Evolutionary conservation across 2,113 vertebrate genomes (phyloP).

Genomic region (Sylvietta virens): DNA sequence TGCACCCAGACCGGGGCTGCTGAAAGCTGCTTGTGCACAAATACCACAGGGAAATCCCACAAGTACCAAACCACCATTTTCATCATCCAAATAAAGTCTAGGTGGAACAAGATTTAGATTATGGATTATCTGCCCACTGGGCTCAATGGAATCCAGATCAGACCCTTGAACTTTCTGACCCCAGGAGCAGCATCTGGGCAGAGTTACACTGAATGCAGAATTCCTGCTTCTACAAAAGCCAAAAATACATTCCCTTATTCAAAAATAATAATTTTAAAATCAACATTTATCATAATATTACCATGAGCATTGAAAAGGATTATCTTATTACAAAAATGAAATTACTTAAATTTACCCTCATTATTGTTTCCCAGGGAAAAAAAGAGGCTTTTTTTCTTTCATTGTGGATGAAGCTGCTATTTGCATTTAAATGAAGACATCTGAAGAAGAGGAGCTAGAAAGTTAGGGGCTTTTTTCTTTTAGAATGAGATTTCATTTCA

Average conservation of each 20-base stretch:
- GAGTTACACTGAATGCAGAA: background rate
- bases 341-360: slow-evolving; percentile 26
- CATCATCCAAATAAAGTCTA: background rate
- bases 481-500: slow-evolving; percentile 24
- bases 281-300: slow-evolving; percentile 16
- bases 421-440: slow-evolving; percentile 68
- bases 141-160: background rate
- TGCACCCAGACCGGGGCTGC: background rate
- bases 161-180: background rate
- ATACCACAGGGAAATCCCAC: background rate
- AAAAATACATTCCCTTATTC: background rate
- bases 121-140: background rate
- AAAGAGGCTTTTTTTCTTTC: slow-evolving; percentile 5
- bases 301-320: background rate
- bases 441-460: slow-evolving; percentile 35
- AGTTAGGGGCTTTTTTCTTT: background rate
- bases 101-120: background rate
- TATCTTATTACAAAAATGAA: slow-evolving; percentile 35
- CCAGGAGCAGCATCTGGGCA: background rate
- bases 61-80: background rate
- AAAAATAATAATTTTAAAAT: slow-evolving; percentile 53
- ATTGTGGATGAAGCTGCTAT: slow-evolving; percentile 15
- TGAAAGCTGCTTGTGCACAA: background rate
- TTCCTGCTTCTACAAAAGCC: background rate
- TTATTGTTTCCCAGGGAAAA: slow-evolving; percentile 30